A percentile compares a stretch with the other conserved stretches of the same genome.
These are phyloP conservation scores for Ctenoplectra terminalis DNA, from an alignment of 1,140 invertebrate species.

Conservation along the genomic window DNA sequence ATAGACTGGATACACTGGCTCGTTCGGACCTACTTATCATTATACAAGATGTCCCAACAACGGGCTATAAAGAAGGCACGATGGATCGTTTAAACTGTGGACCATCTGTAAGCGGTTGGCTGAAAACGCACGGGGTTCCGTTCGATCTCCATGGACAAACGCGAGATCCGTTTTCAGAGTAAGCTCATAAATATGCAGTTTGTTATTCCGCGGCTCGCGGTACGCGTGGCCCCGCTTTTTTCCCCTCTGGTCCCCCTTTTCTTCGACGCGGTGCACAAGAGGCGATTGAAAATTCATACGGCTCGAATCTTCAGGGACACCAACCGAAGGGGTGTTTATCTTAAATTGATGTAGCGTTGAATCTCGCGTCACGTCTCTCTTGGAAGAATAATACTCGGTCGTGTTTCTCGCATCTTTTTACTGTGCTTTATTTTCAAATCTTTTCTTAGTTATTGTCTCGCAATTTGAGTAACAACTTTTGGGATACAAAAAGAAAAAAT, in stretches of 20 bases:
- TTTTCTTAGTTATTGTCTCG: too few relatives aligned
- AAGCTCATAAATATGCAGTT: conserved; percentile 68
- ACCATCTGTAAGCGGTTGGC: neutral
- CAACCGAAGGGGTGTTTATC: conserved; percentile 53
- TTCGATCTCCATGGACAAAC: neutral
- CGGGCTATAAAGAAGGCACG: neutral
- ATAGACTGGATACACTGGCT: neutral
- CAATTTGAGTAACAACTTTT: too few relatives aligned
- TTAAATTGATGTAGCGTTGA: conserved; percentile 48
- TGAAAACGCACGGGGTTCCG: too few relatives aligned
- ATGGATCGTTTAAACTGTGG: conserved; percentile 14
- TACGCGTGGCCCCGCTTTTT: conserved; percentile 23
- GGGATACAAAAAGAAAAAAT: too few relatives aligned
- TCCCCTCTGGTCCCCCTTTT: neutral
- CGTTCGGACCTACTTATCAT: conserved; percentile 61
- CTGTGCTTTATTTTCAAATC: too few relatives aligned
- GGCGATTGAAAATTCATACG: conserved; percentile 63
- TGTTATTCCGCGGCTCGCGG: conserved; percentile 50
- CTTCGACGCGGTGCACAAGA: conserved; percentile 27
- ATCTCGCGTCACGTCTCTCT: too few relatives aligned
- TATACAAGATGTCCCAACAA: conserved; percentile 54
- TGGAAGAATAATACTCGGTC: conserved; percentile 41
- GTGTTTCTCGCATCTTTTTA: neutral
- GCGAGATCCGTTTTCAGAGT: conserved; percentile 64
- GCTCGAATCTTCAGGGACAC: conserved; percentile 44